Conservation (phyloP, 2,113 vertebrate species). For the Nematolebias whitei region DNA sequence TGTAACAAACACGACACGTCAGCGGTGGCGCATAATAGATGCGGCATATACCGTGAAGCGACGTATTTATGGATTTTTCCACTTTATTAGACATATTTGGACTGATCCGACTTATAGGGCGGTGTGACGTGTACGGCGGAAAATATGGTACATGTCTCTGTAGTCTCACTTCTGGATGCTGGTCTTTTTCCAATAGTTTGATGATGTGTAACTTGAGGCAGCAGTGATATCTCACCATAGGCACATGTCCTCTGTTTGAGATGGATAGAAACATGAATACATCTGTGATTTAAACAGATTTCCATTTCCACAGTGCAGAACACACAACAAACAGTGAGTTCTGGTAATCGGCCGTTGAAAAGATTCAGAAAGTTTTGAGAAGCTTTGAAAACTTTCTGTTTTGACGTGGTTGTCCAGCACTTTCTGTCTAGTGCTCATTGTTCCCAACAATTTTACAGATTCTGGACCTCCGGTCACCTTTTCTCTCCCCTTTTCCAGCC, state of each 20-base stretch:
- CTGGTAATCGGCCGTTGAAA: not conserved
- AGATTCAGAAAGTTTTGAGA: not conserved
- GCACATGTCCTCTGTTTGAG: not conserved
- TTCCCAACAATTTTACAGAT: conserved; percentile 8
- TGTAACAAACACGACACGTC: too few species aligned
- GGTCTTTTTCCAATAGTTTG: too few species aligned
- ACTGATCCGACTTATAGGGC: too few species aligned
- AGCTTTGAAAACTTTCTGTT: not conserved
- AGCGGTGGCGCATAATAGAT: too few species aligned
- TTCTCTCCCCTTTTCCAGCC: conserved; percentile 9
- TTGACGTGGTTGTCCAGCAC: conserved; percentile 15
- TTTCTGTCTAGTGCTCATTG: not conserved
- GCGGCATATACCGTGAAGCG: too few species aligned
- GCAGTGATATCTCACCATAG: too few species aligned
- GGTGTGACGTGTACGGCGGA: too few species aligned
- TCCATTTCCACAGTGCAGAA: not conserved
- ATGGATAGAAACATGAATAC: not conserved
- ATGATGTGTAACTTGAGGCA: too few species aligned
- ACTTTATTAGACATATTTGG: too few species aligned
- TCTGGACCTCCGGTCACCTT: conserved; percentile 16
- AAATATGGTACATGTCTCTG: too few species aligned
- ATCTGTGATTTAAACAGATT: not conserved
- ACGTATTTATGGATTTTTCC: too few species aligned
- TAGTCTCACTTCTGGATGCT: too few species aligned
- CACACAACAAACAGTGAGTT: not conserved